These are phyloP conservation scores for Fulmarus glacialis DNA, from an alignment of 2,113 vertebrate genomes.

Conservation along the genomic window DNA sequence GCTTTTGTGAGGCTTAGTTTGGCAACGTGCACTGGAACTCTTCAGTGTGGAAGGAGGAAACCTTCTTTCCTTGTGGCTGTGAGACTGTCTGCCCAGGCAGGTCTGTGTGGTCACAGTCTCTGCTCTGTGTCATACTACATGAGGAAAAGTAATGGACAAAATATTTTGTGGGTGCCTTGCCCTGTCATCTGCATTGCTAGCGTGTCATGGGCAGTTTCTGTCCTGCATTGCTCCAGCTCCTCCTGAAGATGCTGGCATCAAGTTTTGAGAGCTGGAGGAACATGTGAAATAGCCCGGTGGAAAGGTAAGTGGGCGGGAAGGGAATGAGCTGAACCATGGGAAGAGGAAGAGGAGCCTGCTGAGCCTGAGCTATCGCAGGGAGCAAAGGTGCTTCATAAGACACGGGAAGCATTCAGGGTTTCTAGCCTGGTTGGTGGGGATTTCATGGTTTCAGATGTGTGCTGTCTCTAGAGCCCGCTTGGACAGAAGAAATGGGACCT, in stretches of 20 bases:
- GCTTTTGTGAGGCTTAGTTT: not conserved
- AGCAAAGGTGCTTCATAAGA: not conserved
- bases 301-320: not conserved
- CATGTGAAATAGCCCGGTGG: not conserved
- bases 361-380: not conserved
- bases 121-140: not conserved
- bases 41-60: not conserved
- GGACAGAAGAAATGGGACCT: not conserved
- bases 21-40: not conserved
- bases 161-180: not conserved
- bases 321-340: not conserved
- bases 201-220: not conserved
- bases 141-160: not conserved
- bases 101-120: not conserved
- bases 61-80: not conserved
- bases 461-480: not conserved
- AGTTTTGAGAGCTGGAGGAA: not conserved
- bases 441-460: not conserved
- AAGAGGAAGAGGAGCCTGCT: not conserved
- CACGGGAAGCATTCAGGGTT: not conserved
- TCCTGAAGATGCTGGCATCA: not conserved
- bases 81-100: not conserved
- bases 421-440: not conserved
- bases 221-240: not conserved
- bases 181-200: not conserved